Evolutionary conservation across 2,113 vertebrate species (phyloP).

Genomic region (Tragelaphus imberbis): DNA sequence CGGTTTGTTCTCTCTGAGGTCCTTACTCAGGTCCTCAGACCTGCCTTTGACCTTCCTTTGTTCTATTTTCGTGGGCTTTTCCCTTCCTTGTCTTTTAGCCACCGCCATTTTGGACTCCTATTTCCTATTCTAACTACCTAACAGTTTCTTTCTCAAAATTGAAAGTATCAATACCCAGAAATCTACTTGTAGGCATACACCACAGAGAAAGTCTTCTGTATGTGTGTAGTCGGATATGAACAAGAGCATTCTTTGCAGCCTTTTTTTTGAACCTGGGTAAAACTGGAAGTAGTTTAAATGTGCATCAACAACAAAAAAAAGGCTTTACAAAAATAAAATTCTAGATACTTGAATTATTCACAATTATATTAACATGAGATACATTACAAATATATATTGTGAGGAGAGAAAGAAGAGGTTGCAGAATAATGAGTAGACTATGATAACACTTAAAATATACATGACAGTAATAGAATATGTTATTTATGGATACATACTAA

Average conservation of each 20-base stretch:
- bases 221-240: background rate
- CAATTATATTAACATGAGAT: background rate
- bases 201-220: background rate
- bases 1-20: no score
- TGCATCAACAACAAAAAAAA: background rate
- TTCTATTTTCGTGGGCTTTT: no score
- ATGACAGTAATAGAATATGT: background rate
- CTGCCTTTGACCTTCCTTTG: no score
- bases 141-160: background rate
- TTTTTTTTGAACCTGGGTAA: background rate
- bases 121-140: no score
- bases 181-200: background rate
- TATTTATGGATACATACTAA: background rate
- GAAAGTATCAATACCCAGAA: background rate
- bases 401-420: background rate
- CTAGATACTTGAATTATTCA: background rate
- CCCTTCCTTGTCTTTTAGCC: no score
- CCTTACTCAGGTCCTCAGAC: no score
- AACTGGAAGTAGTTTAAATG: background rate
- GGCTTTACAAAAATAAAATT: background rate
- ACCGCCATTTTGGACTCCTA: no score
- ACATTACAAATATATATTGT: background rate
- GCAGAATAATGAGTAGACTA: background rate
- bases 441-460: background rate
- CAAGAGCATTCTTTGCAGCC: background rate